Conservation (phyloP, 2,113 vertebrate species). For the Eira barbara region DNA sequence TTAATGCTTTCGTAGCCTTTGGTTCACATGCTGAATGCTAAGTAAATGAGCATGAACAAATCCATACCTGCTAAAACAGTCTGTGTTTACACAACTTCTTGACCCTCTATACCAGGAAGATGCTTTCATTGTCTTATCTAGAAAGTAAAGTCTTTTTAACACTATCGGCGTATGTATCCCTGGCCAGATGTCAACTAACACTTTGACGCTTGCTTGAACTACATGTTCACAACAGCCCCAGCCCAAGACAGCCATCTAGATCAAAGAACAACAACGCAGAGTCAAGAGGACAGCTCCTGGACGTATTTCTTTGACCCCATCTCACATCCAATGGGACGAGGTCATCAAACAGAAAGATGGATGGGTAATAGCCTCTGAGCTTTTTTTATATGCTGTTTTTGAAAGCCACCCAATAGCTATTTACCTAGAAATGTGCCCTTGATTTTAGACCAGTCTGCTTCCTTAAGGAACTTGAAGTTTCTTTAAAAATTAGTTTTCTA, state of each 20-base stretch:
- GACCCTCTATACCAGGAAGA: not conserved
- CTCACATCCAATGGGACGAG: conserved; percentile 60
- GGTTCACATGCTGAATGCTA: not conserved
- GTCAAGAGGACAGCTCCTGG: conserved; percentile 56
- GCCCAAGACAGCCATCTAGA: not conserved
- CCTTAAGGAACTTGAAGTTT: not conserved
- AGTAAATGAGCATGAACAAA: conserved; percentile 17
- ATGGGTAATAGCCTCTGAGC: conserved; percentile 61
- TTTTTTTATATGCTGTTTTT: not conserved
- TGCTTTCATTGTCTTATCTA: not conserved
- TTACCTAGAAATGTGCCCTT: not conserved
- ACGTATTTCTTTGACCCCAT: conserved; percentile 45
- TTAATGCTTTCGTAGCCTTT: not conserved
- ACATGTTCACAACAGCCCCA: conserved; percentile 24
- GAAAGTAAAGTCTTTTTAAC: not conserved
- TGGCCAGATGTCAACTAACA: conserved; percentile 32
- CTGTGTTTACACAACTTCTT: not conserved
- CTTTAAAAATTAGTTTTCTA: conserved; percentile 7
- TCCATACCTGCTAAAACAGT: not conserved
- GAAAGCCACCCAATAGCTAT: not conserved
- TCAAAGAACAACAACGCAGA: conserved; percentile 41
- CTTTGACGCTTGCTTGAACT: conserved; percentile 62
- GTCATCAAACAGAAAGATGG: conserved; percentile 52
- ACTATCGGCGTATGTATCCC: not conserved
- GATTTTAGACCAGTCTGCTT: not conserved